Conservation (phyloP, 2,888 invertebrate species). For the Ferdinandea cuprea region DNA sequence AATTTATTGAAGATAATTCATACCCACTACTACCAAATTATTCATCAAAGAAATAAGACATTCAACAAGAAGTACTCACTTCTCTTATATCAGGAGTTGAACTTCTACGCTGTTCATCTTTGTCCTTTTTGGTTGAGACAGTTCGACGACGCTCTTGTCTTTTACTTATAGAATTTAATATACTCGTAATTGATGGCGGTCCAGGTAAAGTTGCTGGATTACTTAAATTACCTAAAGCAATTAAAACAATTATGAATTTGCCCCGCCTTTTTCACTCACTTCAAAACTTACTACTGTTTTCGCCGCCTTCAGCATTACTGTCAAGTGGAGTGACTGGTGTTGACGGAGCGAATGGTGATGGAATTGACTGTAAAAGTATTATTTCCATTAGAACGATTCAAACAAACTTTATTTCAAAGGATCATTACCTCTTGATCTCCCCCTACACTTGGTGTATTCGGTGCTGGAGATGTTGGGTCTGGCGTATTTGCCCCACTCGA, state of each 20-base stretch:
- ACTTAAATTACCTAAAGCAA: conserved; percentile 49
- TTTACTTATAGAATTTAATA: conserved; percentile 74
- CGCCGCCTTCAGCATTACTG: conserved; percentile 76
- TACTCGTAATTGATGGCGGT: conserved; percentile 56
- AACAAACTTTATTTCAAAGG: background rate
- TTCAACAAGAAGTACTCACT: conserved; percentile 79
- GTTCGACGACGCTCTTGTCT: conserved; percentile 81
- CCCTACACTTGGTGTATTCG: conserved; percentile 79
- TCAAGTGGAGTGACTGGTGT: conserved; percentile 79
- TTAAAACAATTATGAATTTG: background rate
- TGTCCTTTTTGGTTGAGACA: conserved; percentile 80
- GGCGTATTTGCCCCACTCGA: conserved; percentile 90
- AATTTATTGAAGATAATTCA: too few species aligned
- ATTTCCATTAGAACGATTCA: background rate
- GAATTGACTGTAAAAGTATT: conserved; percentile 78
- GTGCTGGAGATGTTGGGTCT: conserved; percentile 87
- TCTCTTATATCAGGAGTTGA: conserved; percentile 84
- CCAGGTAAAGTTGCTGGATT: conserved; percentile 51
- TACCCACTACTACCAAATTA: too few species aligned
- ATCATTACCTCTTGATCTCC: conserved; percentile 81
- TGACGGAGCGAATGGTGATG: conserved; percentile 80
- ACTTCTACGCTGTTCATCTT: conserved; percentile 82
- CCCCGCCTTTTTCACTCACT: background rate
- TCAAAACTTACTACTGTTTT: conserved; percentile 75
- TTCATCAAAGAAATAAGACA: background rate